A percentile compares a stretch with the other conserved stretches of the same genome.
Evolutionary conservation across 2,797 vertebrate genomes (phyloP).

Genomic region (Eutrigla gurnardus): DNA sequence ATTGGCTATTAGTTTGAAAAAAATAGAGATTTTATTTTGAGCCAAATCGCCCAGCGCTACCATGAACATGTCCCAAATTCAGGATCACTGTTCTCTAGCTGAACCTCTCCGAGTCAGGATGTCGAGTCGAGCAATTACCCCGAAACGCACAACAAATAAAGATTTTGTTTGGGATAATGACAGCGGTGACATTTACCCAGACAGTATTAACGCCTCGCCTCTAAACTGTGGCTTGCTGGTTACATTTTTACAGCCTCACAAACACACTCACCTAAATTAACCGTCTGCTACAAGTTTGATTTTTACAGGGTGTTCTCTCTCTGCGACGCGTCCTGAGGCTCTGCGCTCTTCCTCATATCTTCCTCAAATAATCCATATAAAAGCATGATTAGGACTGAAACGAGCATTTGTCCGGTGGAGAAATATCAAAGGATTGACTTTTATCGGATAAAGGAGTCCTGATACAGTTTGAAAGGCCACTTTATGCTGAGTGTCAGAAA

Average conservation of each 20-base stretch:
- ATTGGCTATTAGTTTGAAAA: too few relatives aligned
- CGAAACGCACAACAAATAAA: neutral
- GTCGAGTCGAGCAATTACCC: neutral
- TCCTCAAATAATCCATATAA: slow-evolving; percentile 50
- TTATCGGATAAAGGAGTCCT: slow-evolving; percentile 14
- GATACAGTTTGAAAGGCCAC: neutral
- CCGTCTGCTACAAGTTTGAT: slow-evolving; percentile 29
- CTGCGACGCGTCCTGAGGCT: slow-evolving; percentile 21
- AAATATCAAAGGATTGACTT: slow-evolving; percentile 36
- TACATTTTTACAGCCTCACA: slow-evolving; percentile 1
- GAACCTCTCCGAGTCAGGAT: neutral
- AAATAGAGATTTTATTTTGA: too few relatives aligned
- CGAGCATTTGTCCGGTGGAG: slow-evolving; percentile 22
- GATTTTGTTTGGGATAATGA: slow-evolving; percentile 4
- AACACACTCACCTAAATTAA: slow-evolving; percentile 31
- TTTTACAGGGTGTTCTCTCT: slow-evolving; percentile 3
- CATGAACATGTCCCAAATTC: neutral
- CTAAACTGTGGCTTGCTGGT: neutral
- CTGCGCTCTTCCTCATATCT: neutral
- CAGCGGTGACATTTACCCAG: neutral
- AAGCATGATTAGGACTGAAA: slow-evolving; percentile 42
- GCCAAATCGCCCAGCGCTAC: too few relatives aligned
- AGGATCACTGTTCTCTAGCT: neutral
- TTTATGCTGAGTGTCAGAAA: neutral
- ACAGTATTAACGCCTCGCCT: neutral